Conservation (phyloP, 1,140 invertebrate species). For the Ganaspis sp. region DNA sequence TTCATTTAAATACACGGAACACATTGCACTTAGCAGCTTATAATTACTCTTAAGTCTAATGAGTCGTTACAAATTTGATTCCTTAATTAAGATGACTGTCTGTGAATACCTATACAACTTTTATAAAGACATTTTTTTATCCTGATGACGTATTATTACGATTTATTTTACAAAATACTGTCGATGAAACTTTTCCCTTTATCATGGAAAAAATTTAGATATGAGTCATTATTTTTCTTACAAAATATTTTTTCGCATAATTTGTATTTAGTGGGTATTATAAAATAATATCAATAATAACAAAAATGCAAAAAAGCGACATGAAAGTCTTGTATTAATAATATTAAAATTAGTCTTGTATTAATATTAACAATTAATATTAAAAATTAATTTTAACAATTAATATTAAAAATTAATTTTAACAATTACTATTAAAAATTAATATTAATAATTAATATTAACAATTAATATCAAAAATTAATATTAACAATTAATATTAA, state of each 20-base stretch:
- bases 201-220: neutral
- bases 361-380: too few species aligned
- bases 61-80: conserved; percentile 48
- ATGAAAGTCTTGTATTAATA: too few species aligned
- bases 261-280: neutral
- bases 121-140: conserved; percentile 15
- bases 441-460: too few species aligned
- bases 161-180: conserved; percentile 2
- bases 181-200: neutral
- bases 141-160: neutral
- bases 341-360: too few species aligned
- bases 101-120: neutral
- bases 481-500: too few species aligned
- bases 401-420: too few species aligned
- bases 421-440: too few species aligned
- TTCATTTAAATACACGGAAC: conserved; percentile 67
- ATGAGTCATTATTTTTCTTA: neutral
- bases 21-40: conserved; percentile 71
- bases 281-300: neutral
- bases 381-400: too few species aligned
- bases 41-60: conserved; percentile 48
- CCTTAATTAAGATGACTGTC: conserved; percentile 31
- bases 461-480: too few species aligned
- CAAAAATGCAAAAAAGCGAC: too few species aligned
- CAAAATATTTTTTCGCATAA: neutral